Conservation (phyloP, 2,888 invertebrate genomes). For the Apamea epomidion region DNA sequence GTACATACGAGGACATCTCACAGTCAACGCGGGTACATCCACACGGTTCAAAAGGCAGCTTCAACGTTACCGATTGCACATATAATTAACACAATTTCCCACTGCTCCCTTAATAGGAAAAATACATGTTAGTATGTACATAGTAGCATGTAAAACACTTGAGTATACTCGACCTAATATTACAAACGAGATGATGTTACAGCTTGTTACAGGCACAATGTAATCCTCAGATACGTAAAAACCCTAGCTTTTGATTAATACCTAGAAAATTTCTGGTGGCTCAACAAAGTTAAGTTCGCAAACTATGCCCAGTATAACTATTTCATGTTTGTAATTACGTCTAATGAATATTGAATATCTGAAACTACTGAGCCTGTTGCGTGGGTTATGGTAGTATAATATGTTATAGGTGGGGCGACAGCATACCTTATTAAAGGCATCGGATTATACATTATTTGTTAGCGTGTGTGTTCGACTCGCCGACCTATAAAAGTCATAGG, state of each 20-base stretch:
- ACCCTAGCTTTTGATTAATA: slow-evolving; percentile 63
- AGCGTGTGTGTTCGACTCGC: slow-evolving; percentile 70
- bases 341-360: slow-evolving; percentile 81
- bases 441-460: slow-evolving; percentile 57
- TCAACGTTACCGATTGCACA: slow-evolving; percentile 1
- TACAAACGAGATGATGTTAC: slow-evolving; percentile 19
- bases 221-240: slow-evolving; percentile 35
- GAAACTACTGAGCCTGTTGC: slow-evolving; percentile 70
- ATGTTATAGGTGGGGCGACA: slow-evolving; percentile 74
- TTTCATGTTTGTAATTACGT: slow-evolving; percentile 75
- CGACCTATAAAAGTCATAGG: slow-evolving; percentile 87
- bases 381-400: slow-evolving; percentile 49
- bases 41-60: background rate
- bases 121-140: background rate
- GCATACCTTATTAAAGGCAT: slow-evolving; percentile 66
- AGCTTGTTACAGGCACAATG: slow-evolving; percentile 9
- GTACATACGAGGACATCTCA: background rate
- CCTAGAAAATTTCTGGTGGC: slow-evolving; percentile 66
- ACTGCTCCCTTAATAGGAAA: slow-evolving; percentile 2
- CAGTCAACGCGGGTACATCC: background rate
- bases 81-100: slow-evolving; percentile 34
- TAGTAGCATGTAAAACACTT: too few relatives aligned
- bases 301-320: slow-evolving; percentile 76
- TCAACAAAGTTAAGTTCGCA: slow-evolving; percentile 69
- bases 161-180: slow-evolving; percentile 2